phyloP scores from a whole-genome alignment of 2,888 invertebrate genomes.

The Steromphala cineraria region DNA sequence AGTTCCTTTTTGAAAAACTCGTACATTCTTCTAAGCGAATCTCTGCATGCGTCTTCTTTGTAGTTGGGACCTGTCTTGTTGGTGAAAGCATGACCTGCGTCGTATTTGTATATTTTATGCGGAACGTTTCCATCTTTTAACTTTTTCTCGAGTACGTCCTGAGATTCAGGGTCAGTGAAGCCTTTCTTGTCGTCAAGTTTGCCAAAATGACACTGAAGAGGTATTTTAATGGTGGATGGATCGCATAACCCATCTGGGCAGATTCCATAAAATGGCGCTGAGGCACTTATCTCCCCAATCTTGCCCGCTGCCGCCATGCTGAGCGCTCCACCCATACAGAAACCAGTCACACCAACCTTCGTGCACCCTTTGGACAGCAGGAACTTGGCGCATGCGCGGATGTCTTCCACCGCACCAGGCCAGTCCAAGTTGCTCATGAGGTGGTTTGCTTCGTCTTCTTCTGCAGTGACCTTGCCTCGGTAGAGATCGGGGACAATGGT shows the following conservation, averaged over 20 bases:
- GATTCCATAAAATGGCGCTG: constrained; percentile 71
- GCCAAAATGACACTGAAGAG: constrained; percentile 70
- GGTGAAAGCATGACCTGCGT: constrained; percentile 62
- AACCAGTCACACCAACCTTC: constrained; percentile 71
- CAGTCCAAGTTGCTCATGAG: constrained; percentile 66
- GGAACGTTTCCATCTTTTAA: constrained; percentile 43
- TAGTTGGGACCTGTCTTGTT: constrained; percentile 53
- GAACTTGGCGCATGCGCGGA: constrained; percentile 59
- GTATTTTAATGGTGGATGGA: constrained; percentile 59
- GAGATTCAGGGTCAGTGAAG: constrained; percentile 63
- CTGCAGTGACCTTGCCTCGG: constrained; percentile 62
- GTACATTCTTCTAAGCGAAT: constrained; percentile 48
- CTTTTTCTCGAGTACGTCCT: constrained; percentile 52
- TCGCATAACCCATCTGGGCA: constrained; percentile 57
- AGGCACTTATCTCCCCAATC: constrained; percentile 59
- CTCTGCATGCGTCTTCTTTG: constrained; percentile 43
- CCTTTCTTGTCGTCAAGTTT: constrained; percentile 56
- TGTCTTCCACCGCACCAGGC: constrained; percentile 65
- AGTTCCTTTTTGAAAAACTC: constrained; percentile 58
- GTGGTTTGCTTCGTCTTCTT: constrained; percentile 67
- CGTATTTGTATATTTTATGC: constrained; percentile 54
- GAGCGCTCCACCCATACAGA: constrained; percentile 73
- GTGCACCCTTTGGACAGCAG: constrained; percentile 55
- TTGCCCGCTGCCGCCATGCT: constrained; percentile 58
- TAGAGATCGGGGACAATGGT: constrained; percentile 68